Evolutionary conservation across 2,888 invertebrate genomes (phyloP), one percentile per base, ranked within the genome.

Genomic region (Leptothorax acervorum): DNA sequence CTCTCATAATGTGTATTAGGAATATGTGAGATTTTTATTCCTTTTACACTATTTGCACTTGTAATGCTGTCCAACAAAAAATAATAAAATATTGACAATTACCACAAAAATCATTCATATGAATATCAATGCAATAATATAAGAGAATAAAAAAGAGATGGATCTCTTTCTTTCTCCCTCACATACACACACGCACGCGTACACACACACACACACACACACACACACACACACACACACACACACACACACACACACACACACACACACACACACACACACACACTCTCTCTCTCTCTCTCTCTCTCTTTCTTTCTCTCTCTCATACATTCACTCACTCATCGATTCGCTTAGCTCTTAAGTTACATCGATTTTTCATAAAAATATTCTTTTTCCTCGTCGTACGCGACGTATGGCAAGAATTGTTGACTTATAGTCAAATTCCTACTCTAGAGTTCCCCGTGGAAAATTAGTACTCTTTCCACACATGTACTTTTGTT

Each of bases 371-470:
- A 92, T 90, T 92, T 93, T 92, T 91, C 92, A 93, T 92, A 94
- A 94, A 94, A 94, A 94, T 94, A 94, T 93, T 92, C 90, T 91
- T 90, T 91, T 90, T 92, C 57, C 60, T 73, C 75, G 48, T 73
- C 88, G 90, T 90, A 88, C 88, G 78, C 85, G 86, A 88, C 85
- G 86, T 92, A 93, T 89, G 92, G 90, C 93, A 92, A 92, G 92
- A 93, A 91, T 91, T 85, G 90, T 91, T 88, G 88, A 89, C 79
- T 81, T 28, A n/a, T 31, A 73, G 74, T 90, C 91, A 90, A 91
- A 91, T 90, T 91, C 88, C 88, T 91, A 93, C 89, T 88, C 88
- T 90, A 91, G 84, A 83, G 48, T 89, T 87, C 76, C 76, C 76
- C 87, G 89, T 82, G 86, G 88, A 91, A 92, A 91, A 88, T 87